Evolutionary conservation across 2,797 vertebrate species (phyloP).

Genomic region (Sebastes cheni): DNA sequence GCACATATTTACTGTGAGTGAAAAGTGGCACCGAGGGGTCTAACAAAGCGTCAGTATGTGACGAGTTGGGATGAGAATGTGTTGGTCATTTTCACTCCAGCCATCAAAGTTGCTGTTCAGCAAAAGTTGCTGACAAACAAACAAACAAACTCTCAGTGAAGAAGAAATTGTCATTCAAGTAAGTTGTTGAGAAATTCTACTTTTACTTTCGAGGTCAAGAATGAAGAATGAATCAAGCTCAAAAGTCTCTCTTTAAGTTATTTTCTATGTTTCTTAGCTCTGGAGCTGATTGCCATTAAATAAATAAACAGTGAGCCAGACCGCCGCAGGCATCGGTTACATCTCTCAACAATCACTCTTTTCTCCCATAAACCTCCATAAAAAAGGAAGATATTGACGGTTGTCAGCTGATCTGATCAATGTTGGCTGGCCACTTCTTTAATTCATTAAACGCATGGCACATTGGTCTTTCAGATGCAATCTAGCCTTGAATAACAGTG

Average conservation of each 20-base stretch:
- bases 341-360: slow-evolving; percentile 24
- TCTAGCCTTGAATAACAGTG: slow-evolving; percentile 63
- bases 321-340: background rate
- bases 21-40: no score
- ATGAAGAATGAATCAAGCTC: background rate
- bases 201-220: background rate
- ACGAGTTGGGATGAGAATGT: no score
- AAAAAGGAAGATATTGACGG: slow-evolving; percentile 49
- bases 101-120: background rate
- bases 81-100: no score
- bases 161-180: background rate
- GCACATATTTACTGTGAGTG: no score
- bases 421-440: slow-evolving; percentile 67
- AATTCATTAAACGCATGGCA: slow-evolving; percentile 64
- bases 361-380: slow-evolving; percentile 29
- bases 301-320: slow-evolving; percentile 25
- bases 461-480: slow-evolving; percentile 65
- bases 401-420: slow-evolving; percentile 64
- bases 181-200: background rate
- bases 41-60: no score
- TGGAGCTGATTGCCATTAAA: slow-evolving; percentile 1
- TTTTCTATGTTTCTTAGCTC: slow-evolving; percentile 1
- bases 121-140: background rate
- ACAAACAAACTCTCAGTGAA: background rate
- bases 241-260: background rate